phyloP scores from a whole-genome alignment of 1,140 invertebrate genomes.

The Drosophila pandora region DNA sequence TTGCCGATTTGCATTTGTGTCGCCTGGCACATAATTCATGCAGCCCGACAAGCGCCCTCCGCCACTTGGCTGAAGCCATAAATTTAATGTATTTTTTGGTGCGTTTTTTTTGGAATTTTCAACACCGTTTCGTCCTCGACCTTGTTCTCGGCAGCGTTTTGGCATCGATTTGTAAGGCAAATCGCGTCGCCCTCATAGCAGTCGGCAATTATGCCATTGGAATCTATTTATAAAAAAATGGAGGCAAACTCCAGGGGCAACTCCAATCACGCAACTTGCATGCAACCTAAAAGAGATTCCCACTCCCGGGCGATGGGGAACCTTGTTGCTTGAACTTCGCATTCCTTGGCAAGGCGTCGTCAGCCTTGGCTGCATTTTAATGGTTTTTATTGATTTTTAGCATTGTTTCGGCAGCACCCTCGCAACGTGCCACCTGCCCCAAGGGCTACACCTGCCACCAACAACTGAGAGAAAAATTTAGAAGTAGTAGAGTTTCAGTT shows the following conservation, averaged over 20 bases:
- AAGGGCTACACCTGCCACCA: constrained; percentile 13
- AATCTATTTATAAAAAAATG: constrained; percentile 60
- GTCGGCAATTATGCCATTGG: constrained; percentile 64
- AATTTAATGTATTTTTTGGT: constrained; percentile 52
- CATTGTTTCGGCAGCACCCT: constrained; percentile 42
- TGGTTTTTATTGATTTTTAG: constrained; percentile 77
- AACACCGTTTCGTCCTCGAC: constrained; percentile 56
- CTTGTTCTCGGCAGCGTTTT: constrained; percentile 57
- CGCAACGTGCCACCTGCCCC: constrained; percentile 12
- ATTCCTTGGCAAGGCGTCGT: constrained; percentile 48
- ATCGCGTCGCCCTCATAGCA: constrained; percentile 42
- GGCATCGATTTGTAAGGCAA: constrained; percentile 69
- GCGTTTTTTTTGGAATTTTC: constrained; percentile 19
- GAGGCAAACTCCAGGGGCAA: constrained; percentile 41
- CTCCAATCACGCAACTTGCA: constrained; percentile 61
- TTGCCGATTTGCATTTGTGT: constrained; percentile 63
- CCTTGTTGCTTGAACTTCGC: constrained; percentile 79
- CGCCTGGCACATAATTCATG: constrained; percentile 54
- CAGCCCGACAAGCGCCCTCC: constrained; percentile 40
- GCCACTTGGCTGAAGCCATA: constrained; percentile 48
- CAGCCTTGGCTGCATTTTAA: constrained; percentile 74
- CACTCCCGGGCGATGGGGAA: constrained; percentile 3
- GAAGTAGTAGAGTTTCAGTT: background rate
- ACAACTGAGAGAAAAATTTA: background rate
- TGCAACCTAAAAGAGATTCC: constrained; percentile 9